Percentiles rank a stretch among this genome's conserved stretches.
Evolutionary conservation across 2,888 invertebrate species (phyloP).

Genomic region (Eurytoma adleriae): DNA sequence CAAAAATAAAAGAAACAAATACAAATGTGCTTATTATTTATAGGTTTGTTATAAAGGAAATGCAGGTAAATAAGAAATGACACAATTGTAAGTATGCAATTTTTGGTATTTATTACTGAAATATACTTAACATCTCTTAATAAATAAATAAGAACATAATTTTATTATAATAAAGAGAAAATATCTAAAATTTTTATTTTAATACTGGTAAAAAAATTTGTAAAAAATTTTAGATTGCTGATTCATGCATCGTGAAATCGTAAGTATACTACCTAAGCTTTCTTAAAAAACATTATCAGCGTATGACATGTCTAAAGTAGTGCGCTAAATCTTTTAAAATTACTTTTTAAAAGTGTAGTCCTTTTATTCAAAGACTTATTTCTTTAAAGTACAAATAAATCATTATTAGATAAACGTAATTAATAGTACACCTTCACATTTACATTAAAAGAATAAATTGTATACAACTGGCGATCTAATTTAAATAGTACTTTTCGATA

Average conservation of each 20-base stretch:
- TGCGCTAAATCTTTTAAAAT: slow-evolving; percentile 54
- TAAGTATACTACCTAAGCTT: slow-evolving; percentile 56
- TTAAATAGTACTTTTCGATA: slow-evolving; percentile 55
- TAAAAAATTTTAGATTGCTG: slow-evolving; percentile 56
- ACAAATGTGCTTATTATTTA: no score
- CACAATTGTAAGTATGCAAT: slow-evolving; percentile 43
- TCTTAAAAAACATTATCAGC: slow-evolving; percentile 56
- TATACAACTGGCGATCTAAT: slow-evolving; percentile 56
- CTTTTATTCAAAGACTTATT: slow-evolving; percentile 47
- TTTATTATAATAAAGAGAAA: slow-evolving; percentile 54
- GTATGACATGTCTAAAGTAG: slow-evolving; percentile 49
- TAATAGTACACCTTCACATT: slow-evolving; percentile 57
- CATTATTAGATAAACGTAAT: slow-evolving; percentile 50
- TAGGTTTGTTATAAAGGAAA: background rate
- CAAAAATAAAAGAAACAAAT: background rate
- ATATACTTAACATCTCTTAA: slow-evolving; percentile 58
- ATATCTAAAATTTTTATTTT: slow-evolving; percentile 55
- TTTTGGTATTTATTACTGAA: slow-evolving; percentile 59
- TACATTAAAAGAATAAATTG: slow-evolving; percentile 58
- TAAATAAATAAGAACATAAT: slow-evolving; percentile 57
- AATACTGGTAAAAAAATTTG: slow-evolving; percentile 58
- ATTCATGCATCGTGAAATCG: slow-evolving; percentile 53
- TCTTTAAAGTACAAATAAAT: slow-evolving; percentile 54
- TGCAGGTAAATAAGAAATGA: slow-evolving; percentile 20
- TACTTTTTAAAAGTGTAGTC: slow-evolving; percentile 53